phyloP scores from a whole-genome alignment of 2,113 vertebrate genomes.

The Lepus europaeus region DNA sequence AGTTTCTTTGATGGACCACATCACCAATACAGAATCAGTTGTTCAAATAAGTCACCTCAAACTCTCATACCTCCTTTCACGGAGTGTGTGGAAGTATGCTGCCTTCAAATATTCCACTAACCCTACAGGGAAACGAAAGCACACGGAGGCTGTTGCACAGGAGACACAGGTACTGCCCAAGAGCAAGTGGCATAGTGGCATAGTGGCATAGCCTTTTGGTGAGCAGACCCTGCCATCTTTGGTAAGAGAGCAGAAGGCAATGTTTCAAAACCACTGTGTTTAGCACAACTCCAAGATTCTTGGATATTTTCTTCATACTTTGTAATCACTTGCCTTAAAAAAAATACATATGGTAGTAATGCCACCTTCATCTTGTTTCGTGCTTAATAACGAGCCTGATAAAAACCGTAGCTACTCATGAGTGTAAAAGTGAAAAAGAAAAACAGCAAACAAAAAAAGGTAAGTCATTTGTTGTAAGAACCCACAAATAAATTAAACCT shows the following conservation, averaged over 20 bases:
- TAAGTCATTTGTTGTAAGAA: slow-evolving; percentile 90
- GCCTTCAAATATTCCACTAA: slow-evolving; percentile 44
- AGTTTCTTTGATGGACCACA: background rate
- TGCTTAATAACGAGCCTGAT: slow-evolving; percentile 77
- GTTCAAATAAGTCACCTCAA: background rate
- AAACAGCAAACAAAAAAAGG: slow-evolving; percentile 87
- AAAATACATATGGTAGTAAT: slow-evolving; percentile 69
- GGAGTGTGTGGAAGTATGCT: background rate
- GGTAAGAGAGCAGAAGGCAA: background rate
- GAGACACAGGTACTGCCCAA: background rate
- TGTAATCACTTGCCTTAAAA: slow-evolving; percentile 47
- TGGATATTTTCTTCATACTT: slow-evolving; percentile 17
- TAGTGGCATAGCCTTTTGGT: background rate
- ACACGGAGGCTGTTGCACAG: background rate
- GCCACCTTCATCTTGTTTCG: slow-evolving; percentile 74
- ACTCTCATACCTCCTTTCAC: background rate
- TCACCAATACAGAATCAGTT: background rate
- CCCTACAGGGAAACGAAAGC: background rate
- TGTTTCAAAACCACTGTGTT: background rate
- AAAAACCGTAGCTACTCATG: slow-evolving; percentile 83
- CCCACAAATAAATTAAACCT: slow-evolving; percentile 91
- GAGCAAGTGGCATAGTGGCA: background rate
- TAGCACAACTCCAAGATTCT: slow-evolving; percentile 1
- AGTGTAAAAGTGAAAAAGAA: slow-evolving; percentile 85
- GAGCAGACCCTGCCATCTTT: background rate